Evolutionary conservation across 1,140 invertebrate genomes (phyloP), one percentile per base, ranked within the genome.

Genomic region (Caenorhabditis brenneri): DNA sequence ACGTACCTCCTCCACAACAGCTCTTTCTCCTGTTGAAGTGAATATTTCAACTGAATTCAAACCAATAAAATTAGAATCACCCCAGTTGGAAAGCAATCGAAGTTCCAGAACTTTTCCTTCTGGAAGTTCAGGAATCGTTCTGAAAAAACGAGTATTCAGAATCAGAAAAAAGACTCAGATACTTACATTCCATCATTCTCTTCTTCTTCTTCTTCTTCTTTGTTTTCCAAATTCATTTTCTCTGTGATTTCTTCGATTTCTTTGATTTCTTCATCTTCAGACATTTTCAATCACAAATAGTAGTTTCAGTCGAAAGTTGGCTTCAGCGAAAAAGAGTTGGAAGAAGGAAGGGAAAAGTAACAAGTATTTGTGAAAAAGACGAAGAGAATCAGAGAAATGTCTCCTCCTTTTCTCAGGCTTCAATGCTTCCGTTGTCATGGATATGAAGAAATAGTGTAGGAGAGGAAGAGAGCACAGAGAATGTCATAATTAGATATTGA

Each of bases 1-100:
- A n/a, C 53, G 1, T n/a, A 92, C 92, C 88, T 91, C 91, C 60
- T 88, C 80, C 19, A 92, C 87, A 3, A 42, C 60, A 15, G 91
- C 92, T 16, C 92, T 91, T 85, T 93, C 91, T n/a, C 94, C 95
- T 55, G 92, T 92, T 79, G 91, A 91, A 81, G 93, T 93, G 90
- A 95, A 95, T 83, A 95, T 91, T 91, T 95, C 95, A 53, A 95
- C 93, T 0, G 94, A 94, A 89, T 95, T 95, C 19, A 95, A 89
- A 12, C 95, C 95, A 79, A 95, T 93, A 88, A 94, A 94, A 91
- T 94, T 93, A 87, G 93, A 93, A 90, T 95, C 95, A 15, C 95
- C 95, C 95, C 95, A 95, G 29, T 95, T 95, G 6, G 92, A 93
- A 53, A 93, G 91, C 84, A 95, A 94, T 89, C 94, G 93, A 33